These are phyloP conservation scores for Alethe diademata DNA, from an alignment of 2,113 vertebrate genomes.

Conservation along the genomic window DNA sequence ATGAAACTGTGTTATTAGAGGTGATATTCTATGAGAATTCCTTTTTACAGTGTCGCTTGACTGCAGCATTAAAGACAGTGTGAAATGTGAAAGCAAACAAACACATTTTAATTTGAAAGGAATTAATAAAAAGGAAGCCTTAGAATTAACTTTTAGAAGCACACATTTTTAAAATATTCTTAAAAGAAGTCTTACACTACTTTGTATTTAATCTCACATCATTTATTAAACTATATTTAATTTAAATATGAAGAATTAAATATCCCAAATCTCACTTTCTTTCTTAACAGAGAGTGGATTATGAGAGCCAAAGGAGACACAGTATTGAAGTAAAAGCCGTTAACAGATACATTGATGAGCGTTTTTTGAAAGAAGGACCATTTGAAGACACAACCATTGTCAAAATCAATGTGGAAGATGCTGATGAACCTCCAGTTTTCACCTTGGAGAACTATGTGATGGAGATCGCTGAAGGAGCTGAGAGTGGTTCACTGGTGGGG, in stretches of 20 bases:
- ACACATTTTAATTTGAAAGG: not conserved
- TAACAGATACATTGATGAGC: conserved; percentile 79
- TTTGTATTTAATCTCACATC: not conserved
- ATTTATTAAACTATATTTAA: not conserved
- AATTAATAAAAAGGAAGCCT: not conserved
- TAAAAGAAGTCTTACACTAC: not conserved
- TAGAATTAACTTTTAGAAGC: not conserved
- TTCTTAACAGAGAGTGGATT: conserved; percentile 83
- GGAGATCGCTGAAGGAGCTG: conserved; percentile 80
- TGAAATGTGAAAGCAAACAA: not conserved
- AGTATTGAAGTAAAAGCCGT: conserved; percentile 78
- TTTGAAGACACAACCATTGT: conserved; percentile 83
- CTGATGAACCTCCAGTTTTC: conserved; percentile 91
- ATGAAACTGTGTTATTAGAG: not conserved
- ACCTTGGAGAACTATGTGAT: conserved; percentile 74
- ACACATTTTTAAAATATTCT: not conserved
- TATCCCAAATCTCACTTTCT: not conserved
- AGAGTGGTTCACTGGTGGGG: conserved; percentile 76
- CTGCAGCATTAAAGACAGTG: not conserved
- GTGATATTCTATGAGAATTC: not conserved
- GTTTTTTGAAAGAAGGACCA: conserved; percentile 65
- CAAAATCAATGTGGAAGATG: conserved; percentile 84
- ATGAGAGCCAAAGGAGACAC: conserved; percentile 82
- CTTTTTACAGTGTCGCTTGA: not conserved
- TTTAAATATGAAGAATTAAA: not conserved